Conservation (phyloP, 2,888 invertebrate species). For the Melanophora roralis region DNA sequence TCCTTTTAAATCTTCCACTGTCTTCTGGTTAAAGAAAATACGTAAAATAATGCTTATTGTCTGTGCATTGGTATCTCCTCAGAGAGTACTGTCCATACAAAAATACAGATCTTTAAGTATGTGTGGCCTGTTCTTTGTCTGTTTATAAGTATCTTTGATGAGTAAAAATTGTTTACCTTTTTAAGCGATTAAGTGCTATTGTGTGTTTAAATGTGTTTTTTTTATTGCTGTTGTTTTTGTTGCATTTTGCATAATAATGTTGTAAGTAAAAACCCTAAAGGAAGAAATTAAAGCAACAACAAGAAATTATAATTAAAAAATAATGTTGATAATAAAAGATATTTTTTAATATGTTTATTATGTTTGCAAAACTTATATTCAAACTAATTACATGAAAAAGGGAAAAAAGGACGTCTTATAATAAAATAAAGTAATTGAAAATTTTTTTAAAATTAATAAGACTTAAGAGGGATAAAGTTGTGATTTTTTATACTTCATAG, state of each 20-base stretch:
- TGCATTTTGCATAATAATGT: slow-evolving; percentile 27
- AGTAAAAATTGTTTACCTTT: slow-evolving; percentile 63
- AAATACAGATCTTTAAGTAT: neutral
- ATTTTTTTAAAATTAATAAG: slow-evolving; percentile 46
- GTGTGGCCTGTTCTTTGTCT: slow-evolving; percentile 13
- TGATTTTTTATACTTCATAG: no score
- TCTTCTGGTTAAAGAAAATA: neutral
- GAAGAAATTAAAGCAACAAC: slow-evolving; percentile 29
- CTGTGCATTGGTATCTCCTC: neutral
- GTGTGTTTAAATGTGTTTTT: slow-evolving; percentile 21
- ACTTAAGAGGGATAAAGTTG: neutral
- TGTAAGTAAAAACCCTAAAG: slow-evolving; percentile 39
- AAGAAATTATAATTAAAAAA: slow-evolving; percentile 30
- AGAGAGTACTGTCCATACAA: neutral
- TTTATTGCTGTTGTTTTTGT: slow-evolving; percentile 15
- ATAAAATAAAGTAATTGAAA: slow-evolving; percentile 57
- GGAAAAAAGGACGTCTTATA: slow-evolving; percentile 14
- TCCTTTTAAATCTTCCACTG: neutral
- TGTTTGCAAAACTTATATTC: neutral
- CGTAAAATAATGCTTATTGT: neutral
- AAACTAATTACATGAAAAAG: neutral
- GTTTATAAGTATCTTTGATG: slow-evolving; percentile 57
- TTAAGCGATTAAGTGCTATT: slow-evolving; percentile 62
- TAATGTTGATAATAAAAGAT: slow-evolving; percentile 6
- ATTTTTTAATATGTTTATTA: neutral